Conservation (phyloP, 2,113 vertebrate species). For the Taxidea taxus region DNA sequence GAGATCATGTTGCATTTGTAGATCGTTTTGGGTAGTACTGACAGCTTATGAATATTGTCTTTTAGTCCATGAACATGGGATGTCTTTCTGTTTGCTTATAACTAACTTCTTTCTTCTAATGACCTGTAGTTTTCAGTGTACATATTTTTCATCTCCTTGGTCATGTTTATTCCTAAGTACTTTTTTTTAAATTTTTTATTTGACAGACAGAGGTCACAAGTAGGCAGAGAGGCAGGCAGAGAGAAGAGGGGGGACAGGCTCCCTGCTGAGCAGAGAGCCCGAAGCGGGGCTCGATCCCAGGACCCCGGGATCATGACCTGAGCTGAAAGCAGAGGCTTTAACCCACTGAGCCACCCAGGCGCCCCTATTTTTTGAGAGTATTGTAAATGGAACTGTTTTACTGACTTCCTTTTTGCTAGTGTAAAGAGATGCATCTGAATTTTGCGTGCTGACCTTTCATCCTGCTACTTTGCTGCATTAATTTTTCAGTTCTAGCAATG, state of each 20-base stretch:
- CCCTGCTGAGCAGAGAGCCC: too few relatives aligned
- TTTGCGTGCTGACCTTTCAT: not conserved
- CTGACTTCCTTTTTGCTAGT: not conserved
- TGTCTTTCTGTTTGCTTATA: not conserved
- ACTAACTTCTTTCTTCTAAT: not conserved
- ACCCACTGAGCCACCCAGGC: too few relatives aligned
- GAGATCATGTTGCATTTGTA: not conserved
- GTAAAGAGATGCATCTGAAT: not conserved
- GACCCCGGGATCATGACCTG: too few relatives aligned
- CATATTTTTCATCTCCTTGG: not conserved
- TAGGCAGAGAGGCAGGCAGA: too few relatives aligned
- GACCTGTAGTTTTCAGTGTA: not conserved
- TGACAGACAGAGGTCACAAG: too few relatives aligned
- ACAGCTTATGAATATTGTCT: not conserved
- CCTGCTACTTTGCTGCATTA: not conserved
- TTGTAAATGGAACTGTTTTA: not conserved
- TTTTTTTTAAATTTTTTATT: too few relatives aligned
- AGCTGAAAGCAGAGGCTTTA: too few relatives aligned
- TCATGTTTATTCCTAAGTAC: not conserved
- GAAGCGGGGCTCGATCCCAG: too few relatives aligned
- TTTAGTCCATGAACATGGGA: not conserved
- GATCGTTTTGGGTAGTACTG: not conserved
- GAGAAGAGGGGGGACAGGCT: too few relatives aligned
- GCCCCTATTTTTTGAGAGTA: not conserved
- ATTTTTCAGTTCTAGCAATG: not conserved